phyloP scores from a whole-genome alignment of 2,888 invertebrate species.

The Amaurobius ferox region DNA sequence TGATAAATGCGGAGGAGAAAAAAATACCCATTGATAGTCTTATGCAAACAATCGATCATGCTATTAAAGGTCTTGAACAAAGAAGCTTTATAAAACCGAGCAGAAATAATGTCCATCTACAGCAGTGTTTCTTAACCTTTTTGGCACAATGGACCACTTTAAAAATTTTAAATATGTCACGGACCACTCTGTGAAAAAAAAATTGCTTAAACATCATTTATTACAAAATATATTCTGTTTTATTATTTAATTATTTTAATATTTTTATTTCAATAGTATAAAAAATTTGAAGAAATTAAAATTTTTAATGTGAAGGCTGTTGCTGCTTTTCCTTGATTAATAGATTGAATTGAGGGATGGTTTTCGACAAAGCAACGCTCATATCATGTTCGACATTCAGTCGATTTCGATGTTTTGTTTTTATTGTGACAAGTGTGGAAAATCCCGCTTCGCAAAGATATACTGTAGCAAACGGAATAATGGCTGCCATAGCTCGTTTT shows the following conservation, averaged over 20 bases:
- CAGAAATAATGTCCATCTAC: too few species aligned
- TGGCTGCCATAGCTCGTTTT: conserved; percentile 20
- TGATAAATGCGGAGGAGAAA: too few species aligned
- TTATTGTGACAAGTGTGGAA: conserved; percentile 17
- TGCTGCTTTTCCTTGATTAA: conserved; percentile 20
- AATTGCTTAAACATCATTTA: conserved; percentile 49
- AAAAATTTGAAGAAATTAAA: conserved; percentile 19
- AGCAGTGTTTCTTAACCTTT: conserved; percentile 36
- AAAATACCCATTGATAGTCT: too few species aligned
- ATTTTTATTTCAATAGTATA: conserved; percentile 4
- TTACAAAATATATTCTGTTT: conserved; percentile 37
- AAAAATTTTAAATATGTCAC: conserved; percentile 52
- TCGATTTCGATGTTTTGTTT: conserved; percentile 15
- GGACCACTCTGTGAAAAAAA: conserved; percentile 54
- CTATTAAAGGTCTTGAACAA: too few species aligned
- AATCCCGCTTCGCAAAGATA: conserved; percentile 9
- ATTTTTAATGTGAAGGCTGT: conserved; percentile 18
- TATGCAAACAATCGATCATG: too few species aligned
- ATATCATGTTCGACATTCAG: conserved; percentile 16
- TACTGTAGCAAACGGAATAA: conserved; percentile 19
- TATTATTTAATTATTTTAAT: too few species aligned
- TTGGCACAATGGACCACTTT: conserved; percentile 57
- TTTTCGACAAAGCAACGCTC: conserved; percentile 12
- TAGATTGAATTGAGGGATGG: conserved; percentile 20
- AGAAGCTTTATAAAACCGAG: too few species aligned